Conservation (phyloP, 1,140 invertebrate genomes). For the Diprion similis region DNA sequence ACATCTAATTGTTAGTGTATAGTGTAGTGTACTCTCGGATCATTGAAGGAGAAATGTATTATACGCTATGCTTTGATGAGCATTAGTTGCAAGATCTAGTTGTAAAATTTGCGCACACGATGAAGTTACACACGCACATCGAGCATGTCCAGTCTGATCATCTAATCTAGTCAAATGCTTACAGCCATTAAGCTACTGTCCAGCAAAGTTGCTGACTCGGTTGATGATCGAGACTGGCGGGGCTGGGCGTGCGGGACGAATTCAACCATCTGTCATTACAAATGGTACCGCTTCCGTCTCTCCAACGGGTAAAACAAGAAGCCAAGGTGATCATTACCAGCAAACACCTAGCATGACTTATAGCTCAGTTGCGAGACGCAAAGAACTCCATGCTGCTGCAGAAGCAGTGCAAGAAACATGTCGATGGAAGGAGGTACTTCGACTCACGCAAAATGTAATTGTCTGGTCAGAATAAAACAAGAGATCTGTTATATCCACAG, state of each 20-base stretch:
- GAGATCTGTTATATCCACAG: neutral
- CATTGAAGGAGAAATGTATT: no score
- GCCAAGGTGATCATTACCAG: slow-evolving; percentile 45
- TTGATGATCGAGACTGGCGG: neutral
- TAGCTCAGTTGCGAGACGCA: slow-evolving; percentile 29
- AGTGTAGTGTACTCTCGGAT: no score
- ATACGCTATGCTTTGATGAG: no score
- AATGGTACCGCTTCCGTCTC: slow-evolving; percentile 3
- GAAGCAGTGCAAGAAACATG: slow-evolving; percentile 19
- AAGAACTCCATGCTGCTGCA: neutral
- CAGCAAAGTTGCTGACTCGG: neutral
- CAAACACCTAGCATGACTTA: slow-evolving; percentile 52
- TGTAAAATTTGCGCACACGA: neutral
- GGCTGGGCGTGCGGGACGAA: slow-evolving; percentile 1
- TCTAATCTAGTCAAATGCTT: neutral
- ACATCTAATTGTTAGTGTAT: no score
- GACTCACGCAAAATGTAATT: slow-evolving; percentile 45
- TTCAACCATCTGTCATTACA: slow-evolving; percentile 7
- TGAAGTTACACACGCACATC: neutral
- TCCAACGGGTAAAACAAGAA: slow-evolving; percentile 48
- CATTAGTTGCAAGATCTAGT: no score
- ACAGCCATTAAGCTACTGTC: slow-evolving; percentile 1
- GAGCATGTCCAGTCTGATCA: neutral
- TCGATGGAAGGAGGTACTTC: slow-evolving; percentile 14
- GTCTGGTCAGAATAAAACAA: slow-evolving; percentile 20